phyloP scores from a whole-genome alignment of 2,113 vertebrate species.

The Actinemys pallida region DNA sequence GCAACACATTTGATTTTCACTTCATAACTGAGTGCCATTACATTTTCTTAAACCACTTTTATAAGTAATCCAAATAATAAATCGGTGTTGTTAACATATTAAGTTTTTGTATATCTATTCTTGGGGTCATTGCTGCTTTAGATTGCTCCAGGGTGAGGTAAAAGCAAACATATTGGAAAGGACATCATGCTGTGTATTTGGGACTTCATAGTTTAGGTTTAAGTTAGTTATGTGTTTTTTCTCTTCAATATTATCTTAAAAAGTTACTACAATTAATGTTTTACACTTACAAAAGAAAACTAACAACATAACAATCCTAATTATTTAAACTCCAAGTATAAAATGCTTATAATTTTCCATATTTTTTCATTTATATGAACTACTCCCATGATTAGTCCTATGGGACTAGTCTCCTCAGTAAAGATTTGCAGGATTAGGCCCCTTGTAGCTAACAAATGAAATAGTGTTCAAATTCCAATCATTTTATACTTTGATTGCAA shows the following conservation, averaged over 20 bases:
- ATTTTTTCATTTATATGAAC: background rate
- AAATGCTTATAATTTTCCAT: background rate
- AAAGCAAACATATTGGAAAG: background rate
- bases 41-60: background rate
- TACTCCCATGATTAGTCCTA: background rate
- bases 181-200: background rate
- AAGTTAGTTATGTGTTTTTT: background rate
- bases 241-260: background rate
- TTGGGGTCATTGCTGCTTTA: background rate
- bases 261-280: background rate
- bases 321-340: background rate
- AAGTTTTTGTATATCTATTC: background rate
- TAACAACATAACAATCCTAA: background rate
- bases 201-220: background rate
- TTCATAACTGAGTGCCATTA: background rate
- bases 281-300: background rate
- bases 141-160: too few species aligned
- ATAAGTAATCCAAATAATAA: background rate
- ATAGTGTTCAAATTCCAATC: background rate
- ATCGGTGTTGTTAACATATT: background rate
- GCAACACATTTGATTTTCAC: background rate
- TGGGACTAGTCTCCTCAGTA: background rate
- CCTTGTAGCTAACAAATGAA: background rate
- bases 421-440: background rate
- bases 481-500: background rate